A percentile compares a stretch with the other conserved stretches of the same genome.
These are phyloP conservation scores for Toxotes lorentzi DNA, from an alignment of 2,797 vertebrate species.

Conservation along the genomic window DNA sequence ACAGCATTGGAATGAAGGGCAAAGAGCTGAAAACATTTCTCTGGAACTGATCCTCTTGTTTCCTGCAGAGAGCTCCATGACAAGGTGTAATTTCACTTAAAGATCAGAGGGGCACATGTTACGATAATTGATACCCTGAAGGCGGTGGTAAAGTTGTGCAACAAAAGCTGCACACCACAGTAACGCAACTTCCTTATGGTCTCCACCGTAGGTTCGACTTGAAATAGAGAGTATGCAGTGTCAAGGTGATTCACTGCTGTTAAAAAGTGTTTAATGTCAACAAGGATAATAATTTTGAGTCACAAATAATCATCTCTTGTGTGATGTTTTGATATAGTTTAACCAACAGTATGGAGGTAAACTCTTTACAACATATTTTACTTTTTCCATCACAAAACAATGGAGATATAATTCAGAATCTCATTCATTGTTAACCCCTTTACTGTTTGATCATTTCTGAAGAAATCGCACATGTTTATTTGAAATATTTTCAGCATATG, in stretches of 20 bases:
- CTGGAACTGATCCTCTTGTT: constrained; percentile 21
- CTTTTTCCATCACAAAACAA: neutral
- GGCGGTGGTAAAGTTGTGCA: constrained; percentile 54
- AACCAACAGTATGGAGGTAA: neutral
- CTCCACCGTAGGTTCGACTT: neutral
- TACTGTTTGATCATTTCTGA: neutral
- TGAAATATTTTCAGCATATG: neutral
- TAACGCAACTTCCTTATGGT: neutral
- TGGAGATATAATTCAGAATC: neutral
- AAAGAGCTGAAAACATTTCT: constrained; percentile 26
- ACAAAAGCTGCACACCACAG: constrained; percentile 30
- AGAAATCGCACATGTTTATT: neutral
- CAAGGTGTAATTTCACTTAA: constrained; percentile 63
- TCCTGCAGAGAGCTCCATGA: constrained; percentile 57
- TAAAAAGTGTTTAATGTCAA: neutral
- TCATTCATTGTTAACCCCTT: neutral
- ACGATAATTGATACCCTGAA: constrained; percentile 58
- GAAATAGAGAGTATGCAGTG: neutral
- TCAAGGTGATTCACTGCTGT: neutral
- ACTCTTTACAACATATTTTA: neutral
- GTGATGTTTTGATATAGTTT: neutral
- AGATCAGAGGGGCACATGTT: constrained; percentile 58
- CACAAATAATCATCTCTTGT: neutral
- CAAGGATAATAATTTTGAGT: neutral
- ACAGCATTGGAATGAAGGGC: constrained; percentile 15